These are phyloP conservation scores for Lycophotia porphyrea DNA, from an alignment of 2,888 invertebrate species.

Conservation along the genomic window DNA sequence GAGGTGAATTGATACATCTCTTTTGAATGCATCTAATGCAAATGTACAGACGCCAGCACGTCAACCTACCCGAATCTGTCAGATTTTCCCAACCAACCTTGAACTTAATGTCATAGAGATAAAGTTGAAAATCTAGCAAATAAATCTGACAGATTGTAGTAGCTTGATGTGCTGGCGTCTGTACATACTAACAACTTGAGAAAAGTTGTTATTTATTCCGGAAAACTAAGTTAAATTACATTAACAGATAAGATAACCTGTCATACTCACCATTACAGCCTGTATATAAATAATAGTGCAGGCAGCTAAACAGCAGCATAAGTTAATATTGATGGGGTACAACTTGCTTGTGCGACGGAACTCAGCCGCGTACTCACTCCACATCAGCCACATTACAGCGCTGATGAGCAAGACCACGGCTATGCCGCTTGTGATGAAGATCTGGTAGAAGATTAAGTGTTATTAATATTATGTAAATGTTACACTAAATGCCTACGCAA, in stretches of 20 bases:
- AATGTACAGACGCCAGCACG: no score
- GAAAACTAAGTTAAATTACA: neutral
- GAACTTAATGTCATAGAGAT: no score
- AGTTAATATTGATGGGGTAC: slow-evolving; percentile 90
- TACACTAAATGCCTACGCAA: neutral
- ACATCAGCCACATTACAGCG: slow-evolving; percentile 83
- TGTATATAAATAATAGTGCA: slow-evolving; percentile 92
- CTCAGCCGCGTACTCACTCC: slow-evolving; percentile 82
- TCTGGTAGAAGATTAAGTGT: slow-evolving; percentile 69
- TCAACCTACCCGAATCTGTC: no score
- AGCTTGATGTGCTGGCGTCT: no score
- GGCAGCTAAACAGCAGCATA: slow-evolving; percentile 91
- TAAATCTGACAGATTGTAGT: no score
- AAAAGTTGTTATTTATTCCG: neutral
- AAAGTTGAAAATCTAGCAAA: no score
- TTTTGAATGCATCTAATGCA: neutral
- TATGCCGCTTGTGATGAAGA: slow-evolving; percentile 83
- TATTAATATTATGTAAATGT: neutral
- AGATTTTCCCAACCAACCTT: no score
- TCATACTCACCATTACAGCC: slow-evolving; percentile 90
- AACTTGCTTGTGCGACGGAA: slow-evolving; percentile 87
- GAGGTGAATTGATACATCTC: neutral
- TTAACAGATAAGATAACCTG: neutral
- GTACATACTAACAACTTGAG: neutral
- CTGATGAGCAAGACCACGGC: slow-evolving; percentile 78